Base-by-base conservation (phyloP, 2,888 invertebrate species). In the Chalcosyrphus nemorum region DNA sequence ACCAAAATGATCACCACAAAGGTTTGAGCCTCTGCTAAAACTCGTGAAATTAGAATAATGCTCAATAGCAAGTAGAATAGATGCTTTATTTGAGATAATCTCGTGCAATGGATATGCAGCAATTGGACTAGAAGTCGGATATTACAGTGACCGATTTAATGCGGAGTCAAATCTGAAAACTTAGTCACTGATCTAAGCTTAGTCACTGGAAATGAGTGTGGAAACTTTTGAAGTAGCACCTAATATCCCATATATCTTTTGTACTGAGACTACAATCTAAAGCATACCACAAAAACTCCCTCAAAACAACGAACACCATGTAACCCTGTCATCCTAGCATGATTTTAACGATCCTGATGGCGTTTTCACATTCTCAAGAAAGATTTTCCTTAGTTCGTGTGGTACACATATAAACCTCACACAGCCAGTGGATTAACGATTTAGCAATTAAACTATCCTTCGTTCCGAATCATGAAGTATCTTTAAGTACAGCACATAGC, bases 271-370 rank as follows among this genome's bases (percentile, higher is more conserved):
- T 63, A 47, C 0, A 47, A 9, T 9, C 32, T 13, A 32, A 29
- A 6, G 11, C 41, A 19, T 21, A 50, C 5, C 27, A 17, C 61
- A 45, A 27, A 27, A 61, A 27, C 59, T n/a, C n/a, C 13, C 7
- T 17, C 29, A 54, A 5, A 21, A 35, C 24, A 50, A 19, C 24
- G n/a, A 54, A 61, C n/a, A 61, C 68, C 61, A 61, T 63, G 59
- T 56, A 17, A 63, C 50, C 50, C 65, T 47, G 65, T 72, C 57
- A 17, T 43, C 56, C 35, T 7, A 15, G 38, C 61, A 75, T 29
- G 74, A 41, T 54, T 50, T 66, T 70, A 13, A 71, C 56, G 41
- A 35, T 29, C 17, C n/a, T 65, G 57, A 41, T 61, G 43, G 59
- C 11, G 45, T 43, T 52, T 57, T 43, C 29, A 54, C 29, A 41